A percentile compares a stretch with the other conserved stretches of the same genome.
phyloP scores from a whole-genome alignment of 2,888 invertebrate genomes.

The Drosophila barbarae region DNA sequence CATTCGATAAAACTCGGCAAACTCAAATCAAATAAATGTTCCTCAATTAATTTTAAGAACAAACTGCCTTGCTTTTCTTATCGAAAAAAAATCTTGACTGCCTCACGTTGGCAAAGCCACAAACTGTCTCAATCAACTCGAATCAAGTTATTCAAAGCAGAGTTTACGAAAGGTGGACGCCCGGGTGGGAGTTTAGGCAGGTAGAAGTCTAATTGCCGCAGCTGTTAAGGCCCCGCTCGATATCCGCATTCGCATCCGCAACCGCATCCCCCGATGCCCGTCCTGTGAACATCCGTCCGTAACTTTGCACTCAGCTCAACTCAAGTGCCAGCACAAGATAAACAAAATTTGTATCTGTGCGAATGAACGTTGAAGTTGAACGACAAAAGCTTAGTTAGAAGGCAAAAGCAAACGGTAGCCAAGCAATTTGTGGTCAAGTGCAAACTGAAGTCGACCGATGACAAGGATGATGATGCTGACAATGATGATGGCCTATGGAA shows the following conservation, averaged over 20 bases:
- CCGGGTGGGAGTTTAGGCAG: conserved; percentile 12
- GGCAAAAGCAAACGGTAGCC: conserved; percentile 66
- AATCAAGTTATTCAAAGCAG: conserved; percentile 43
- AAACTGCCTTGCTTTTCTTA: background rate
- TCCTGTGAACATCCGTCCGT: conserved; percentile 20
- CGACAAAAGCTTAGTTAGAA: conserved; percentile 56
- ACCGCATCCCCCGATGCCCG: conserved; percentile 1
- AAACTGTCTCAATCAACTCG: conserved; percentile 36
- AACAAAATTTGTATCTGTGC: conserved; percentile 44
- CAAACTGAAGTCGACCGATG: conserved; percentile 50
- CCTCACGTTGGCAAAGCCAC: conserved; percentile 19
- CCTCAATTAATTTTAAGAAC: conserved; percentile 2
- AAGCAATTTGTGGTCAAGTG: conserved; percentile 70
- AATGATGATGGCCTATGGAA: conserved; percentile 9
- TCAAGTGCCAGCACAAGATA: conserved; percentile 51
- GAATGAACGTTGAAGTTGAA: conserved; percentile 37
- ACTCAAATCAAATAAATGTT: conserved; percentile 1
- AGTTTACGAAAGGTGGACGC: conserved; percentile 1
- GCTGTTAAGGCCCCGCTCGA: conserved; percentile 49
- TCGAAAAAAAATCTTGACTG: conserved; percentile 15
- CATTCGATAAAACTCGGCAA: background rate
- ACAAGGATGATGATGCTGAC: conserved; percentile 20
- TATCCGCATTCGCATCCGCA: conserved; percentile 32
- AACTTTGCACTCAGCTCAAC: conserved; percentile 56
- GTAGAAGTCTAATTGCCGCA: conserved; percentile 58